Base-by-base conservation (phyloP, 1,140 invertebrate genomes). In the Nephila pilipes region DNA sequence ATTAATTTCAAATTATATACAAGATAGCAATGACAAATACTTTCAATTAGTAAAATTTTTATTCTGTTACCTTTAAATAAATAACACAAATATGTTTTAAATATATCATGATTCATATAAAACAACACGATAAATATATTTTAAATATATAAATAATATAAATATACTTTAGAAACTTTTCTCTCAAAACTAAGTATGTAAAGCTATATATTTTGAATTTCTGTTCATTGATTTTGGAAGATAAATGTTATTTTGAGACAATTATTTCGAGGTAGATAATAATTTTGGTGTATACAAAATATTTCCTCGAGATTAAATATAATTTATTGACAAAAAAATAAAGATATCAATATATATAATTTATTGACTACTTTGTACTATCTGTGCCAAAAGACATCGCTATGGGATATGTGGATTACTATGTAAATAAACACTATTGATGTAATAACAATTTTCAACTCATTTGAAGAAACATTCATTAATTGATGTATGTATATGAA, bases 291-390 rank as follows among this genome's bases (percentile, higher is more conserved):
- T 55, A 81, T 81, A 81, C 38, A 81, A 81, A 81, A 81, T 81
- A 81, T 81, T 81, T 81, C 46, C 46, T 54, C 2, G 20, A 54
- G 20, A 18, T 54, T 81, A 10, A 54, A 54, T 81, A 81, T 81
- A 81, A 81, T 81, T 22, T 25, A 46, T 81, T 54, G 80, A 20
- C 46, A 81, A 81, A 81, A 81, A 81, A 54, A 81, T 54, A 54
- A 81, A 81, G 54, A 81, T 81, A 81, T 55, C 36, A 81, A 81
- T 81, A n/a, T 81, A 54, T 81, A 55, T 81, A 25, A n/a, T n/a
- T n/a, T n/a, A 29, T 75, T 20, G 18, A 75, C 14, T 81, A 81
- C 80, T 81, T 46, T 54, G 38, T n/a, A 46, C 38, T 16, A 81
- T 81, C 46, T 81, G 54, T 54, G 69, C 32, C 69, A 81, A 54